Evolutionary conservation across 2,888 invertebrate species (phyloP).

Genomic region (Oligia fasciuncula): DNA sequence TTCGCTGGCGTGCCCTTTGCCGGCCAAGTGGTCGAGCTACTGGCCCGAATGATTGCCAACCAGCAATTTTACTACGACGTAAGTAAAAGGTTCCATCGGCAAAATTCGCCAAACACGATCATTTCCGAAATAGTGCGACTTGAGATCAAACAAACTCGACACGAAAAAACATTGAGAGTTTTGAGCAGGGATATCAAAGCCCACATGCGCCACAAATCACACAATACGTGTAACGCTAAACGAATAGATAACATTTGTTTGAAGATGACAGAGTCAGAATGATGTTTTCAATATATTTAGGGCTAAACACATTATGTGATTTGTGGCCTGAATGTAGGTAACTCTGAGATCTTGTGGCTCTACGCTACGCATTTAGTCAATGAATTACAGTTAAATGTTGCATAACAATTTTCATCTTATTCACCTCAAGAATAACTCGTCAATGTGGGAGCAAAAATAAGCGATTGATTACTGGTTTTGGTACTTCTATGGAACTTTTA

Average conservation of each 20-base stretch:
- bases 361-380: not conserved
- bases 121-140: not conserved
- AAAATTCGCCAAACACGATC: not conserved
- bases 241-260: not conserved
- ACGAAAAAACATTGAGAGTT: not conserved
- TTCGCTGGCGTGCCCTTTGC: conserved; percentile 11
- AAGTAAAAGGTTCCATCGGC: not conserved
- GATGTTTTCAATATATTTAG: not conserved
- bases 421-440: not conserved
- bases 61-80: conserved; percentile 26
- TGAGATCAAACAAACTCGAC: too few relatives aligned
- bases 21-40: conserved; percentile 39
- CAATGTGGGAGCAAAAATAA: not conserved
- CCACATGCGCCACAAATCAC: too few relatives aligned
- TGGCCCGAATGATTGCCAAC: conserved; percentile 51
- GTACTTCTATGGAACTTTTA: not conserved
- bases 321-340: not conserved
- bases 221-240: not conserved
- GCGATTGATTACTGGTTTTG: not conserved
- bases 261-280: not conserved
- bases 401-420: not conserved
- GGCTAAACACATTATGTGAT: too few relatives aligned
- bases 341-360: not conserved
- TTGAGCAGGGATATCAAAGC: not conserved
- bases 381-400: not conserved